Evolutionary conservation across 2,888 invertebrate genomes (phyloP).

Genomic region (Xanthorhoe spadicearia): DNA sequence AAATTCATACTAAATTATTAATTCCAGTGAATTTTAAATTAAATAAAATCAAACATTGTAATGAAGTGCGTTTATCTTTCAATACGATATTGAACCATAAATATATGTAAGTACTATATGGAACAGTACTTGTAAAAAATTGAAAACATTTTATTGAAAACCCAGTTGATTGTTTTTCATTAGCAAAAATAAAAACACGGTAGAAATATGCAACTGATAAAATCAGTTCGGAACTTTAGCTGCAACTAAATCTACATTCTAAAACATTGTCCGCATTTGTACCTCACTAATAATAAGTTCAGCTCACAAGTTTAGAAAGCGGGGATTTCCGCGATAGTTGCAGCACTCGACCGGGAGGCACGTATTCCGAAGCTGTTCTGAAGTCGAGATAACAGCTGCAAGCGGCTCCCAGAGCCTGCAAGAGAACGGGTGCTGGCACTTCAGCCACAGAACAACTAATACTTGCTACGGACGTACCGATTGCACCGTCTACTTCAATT

Average conservation of each 20-base stretch:
- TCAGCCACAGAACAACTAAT: constrained; percentile 32
- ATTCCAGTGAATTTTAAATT: constrained; percentile 5
- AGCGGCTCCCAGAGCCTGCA: constrained; percentile 50
- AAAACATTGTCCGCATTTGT: constrained; percentile 21
- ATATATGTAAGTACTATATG: neutral
- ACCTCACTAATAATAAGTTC: constrained; percentile 35
- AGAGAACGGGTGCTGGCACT: constrained; percentile 45
- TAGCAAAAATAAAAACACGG: neutral
- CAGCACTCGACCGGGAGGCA: constrained; percentile 49
- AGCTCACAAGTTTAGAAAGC: constrained; percentile 39
- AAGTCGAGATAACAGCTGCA: constrained; percentile 61
- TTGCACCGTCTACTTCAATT: constrained; percentile 31
- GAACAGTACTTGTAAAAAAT: neutral
- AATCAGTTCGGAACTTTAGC: neutral
- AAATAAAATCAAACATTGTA: constrained; percentile 10
- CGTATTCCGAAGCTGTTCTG: constrained; percentile 54
- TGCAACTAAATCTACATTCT: constrained; percentile 2
- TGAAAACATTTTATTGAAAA: neutral
- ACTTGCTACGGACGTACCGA: constrained; percentile 42
- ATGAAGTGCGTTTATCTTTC: constrained; percentile 12
- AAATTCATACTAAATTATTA: neutral
- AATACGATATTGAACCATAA: neutral
- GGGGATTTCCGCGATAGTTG: constrained; percentile 42
- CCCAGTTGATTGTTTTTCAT: neutral
- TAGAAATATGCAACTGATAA: neutral